Evolutionary conservation across 2,888 invertebrate species (phyloP), one percentile per base, ranked within the genome.

Genomic region (Bedellia somnulentella): DNA sequence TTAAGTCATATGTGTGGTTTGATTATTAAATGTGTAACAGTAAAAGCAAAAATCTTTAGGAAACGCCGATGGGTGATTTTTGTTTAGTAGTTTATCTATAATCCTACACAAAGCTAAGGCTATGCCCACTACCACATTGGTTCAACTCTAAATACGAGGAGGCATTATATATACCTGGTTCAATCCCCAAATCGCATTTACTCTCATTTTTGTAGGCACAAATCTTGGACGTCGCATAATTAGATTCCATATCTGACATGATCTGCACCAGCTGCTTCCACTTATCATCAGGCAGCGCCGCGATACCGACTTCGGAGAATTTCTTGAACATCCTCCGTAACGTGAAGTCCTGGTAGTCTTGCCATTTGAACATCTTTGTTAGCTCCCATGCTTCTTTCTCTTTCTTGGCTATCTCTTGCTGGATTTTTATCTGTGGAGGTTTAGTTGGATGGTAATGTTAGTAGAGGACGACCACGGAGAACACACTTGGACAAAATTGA

Each of bases 161-260:
- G n/a, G n/a, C n/a, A n/a, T n/a, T 18, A 18, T 9, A 18, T 9
- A 18, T 52, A 84, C 84, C 87, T 36, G 90, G 89, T 47, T 90
- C 89, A n/a, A n/a, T n/a, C n/a, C n/a, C n/a, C n/a, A 90, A 58
- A 47, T 87, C 82, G 43, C 90, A 89, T 40, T 83, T 85, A 0
- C 50, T 60, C 0, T 51, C 46, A 38, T 87, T 64, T 22, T 80
- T 80, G 42, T 61, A 88, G n/a, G 81, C 81, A 46, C 90, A 91
- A 11, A 91, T 81, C 55, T 86, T 89, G 0, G 89, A 83, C 8
- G 82, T 89, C 0, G 88, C 84, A 47, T 87, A 91, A 38, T 85
- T 85, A 0, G 82, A 78, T 46, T 86, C 80, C 91, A 92, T 91
- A 4, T 83, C 79, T 0, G 84, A 82, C 2, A 85, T 68, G 0